Evolutionary conservation across 2,888 invertebrate genomes (phyloP).

Genomic region (Clanis bilineata): DNA sequence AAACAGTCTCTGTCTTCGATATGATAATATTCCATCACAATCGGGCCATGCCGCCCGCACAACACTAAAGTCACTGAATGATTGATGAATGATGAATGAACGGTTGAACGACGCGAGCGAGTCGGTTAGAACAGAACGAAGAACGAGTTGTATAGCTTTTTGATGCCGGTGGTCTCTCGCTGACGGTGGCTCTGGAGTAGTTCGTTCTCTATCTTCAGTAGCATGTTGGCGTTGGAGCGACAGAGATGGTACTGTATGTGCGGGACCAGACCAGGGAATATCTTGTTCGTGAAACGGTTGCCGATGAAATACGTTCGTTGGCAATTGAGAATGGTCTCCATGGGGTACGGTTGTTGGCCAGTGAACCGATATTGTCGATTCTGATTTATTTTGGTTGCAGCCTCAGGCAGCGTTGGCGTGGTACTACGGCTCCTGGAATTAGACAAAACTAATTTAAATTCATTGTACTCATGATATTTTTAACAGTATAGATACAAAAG

Average conservation of each 20-base stretch:
- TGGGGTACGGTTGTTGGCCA: conserved; percentile 45
- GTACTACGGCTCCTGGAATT: conserved; percentile 73
- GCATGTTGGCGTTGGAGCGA: conserved; percentile 81
- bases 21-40: conserved; percentile 67
- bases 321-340: conserved; percentile 56
- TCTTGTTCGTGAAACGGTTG: conserved; percentile 56
- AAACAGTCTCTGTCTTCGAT: conserved; percentile 50
- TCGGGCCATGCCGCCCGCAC: conserved; percentile 42
- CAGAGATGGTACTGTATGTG: conserved; percentile 63
- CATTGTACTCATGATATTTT: no score
- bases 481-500: no score
- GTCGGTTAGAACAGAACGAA: conserved; percentile 90
- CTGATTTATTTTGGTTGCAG: conserved; percentile 29
- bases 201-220: conserved; percentile 87
- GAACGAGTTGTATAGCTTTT: conserved; percentile 93
- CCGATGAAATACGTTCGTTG: conserved; percentile 57
- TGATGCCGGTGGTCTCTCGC: conserved; percentile 91
- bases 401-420: conserved; percentile 34
- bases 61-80: conserved; percentile 58
- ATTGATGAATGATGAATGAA: conserved; percentile 34
- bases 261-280: conserved; percentile 48
- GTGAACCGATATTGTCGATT: conserved; percentile 43
- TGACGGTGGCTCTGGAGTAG: conserved; percentile 91
- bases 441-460: no score
- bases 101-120: conserved; percentile 34